Evolutionary conservation across 2,888 invertebrate species (phyloP).

Genomic region (Hydraecia micacea): DNA sequence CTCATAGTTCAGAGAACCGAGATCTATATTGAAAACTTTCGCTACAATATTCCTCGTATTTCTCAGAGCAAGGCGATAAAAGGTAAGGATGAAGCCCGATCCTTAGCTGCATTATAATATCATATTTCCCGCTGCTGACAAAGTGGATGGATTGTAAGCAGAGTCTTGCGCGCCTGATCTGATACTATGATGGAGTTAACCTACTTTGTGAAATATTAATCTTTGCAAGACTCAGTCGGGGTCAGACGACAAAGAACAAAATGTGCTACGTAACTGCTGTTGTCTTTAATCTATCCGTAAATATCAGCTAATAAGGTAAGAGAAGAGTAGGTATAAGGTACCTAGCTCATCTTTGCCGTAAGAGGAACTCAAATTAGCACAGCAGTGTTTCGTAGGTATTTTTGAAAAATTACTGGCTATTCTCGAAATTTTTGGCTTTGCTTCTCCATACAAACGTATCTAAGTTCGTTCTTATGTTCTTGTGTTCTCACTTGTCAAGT

Average conservation of each 20-base stretch:
- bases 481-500: neutral
- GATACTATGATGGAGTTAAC: neutral
- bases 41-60: conserved; percentile 1
- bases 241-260: conserved; percentile 3
- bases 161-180: neutral
- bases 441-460: neutral
- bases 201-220: neutral
- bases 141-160: neutral
- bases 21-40: neutral
- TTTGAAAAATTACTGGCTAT: neutral
- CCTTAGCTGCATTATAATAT: neutral
- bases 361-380: neutral
- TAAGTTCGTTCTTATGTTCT: neutral
- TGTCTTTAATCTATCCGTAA: neutral
- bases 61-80: neutral
- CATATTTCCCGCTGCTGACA: neutral
- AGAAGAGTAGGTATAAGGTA: too few relatives aligned
- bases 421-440: neutral
- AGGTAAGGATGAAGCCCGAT: neutral
- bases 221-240: neutral
- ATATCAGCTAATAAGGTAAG: neutral
- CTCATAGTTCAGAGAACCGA: neutral
- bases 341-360: neutral
- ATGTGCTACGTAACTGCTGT: neutral
- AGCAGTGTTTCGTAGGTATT: neutral